These are phyloP conservation scores for Norana najaformis DNA, from an alignment of 2,888 invertebrate species.

Conservation along the genomic window DNA sequence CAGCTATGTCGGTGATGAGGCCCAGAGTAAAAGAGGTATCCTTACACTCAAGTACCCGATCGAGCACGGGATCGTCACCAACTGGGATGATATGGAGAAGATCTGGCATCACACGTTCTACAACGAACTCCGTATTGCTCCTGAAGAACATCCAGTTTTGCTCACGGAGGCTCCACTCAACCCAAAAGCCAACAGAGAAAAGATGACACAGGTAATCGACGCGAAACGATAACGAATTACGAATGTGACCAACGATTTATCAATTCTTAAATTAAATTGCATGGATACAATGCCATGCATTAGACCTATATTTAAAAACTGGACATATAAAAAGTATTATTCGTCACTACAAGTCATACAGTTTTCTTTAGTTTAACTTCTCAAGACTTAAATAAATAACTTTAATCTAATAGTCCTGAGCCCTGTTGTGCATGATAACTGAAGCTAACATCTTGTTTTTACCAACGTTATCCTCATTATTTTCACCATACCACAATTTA, in stretches of 20 bases:
- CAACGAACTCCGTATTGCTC: slow-evolving; percentile 87
- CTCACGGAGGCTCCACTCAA: slow-evolving; percentile 90
- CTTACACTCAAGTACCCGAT: slow-evolving; percentile 57
- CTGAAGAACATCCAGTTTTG: slow-evolving; percentile 90
- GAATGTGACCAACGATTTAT: not conserved
- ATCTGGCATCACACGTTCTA: slow-evolving; percentile 99
- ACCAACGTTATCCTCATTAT: too few relatives aligned
- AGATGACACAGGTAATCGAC: slow-evolving; percentile 72
- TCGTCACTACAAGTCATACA: too few relatives aligned
- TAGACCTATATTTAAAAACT: not conserved
- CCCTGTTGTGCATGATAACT: too few relatives aligned
- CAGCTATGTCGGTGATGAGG: slow-evolving; percentile 56
- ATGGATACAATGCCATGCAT: not conserved
- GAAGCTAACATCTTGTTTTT: too few relatives aligned
- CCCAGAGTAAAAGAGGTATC: slow-evolving; percentile 55
- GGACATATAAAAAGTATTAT: too few relatives aligned
- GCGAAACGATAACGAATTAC: too few relatives aligned
- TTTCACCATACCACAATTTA: too few relatives aligned
- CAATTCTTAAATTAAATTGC: not conserved
- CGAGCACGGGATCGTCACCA: slow-evolving; percentile 57
- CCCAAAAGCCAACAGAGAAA: slow-evolving; percentile 89
- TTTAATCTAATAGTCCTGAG: too few relatives aligned
- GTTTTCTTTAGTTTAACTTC: too few relatives aligned
- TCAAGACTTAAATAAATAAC: too few relatives aligned
- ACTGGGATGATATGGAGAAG: slow-evolving; percentile 76